Percentiles rank a stretch among this genome's conserved stretches.
These are phyloP conservation scores for Crioceris asparagi DNA, from an alignment of 2,888 invertebrate species.

Conservation along the genomic window DNA sequence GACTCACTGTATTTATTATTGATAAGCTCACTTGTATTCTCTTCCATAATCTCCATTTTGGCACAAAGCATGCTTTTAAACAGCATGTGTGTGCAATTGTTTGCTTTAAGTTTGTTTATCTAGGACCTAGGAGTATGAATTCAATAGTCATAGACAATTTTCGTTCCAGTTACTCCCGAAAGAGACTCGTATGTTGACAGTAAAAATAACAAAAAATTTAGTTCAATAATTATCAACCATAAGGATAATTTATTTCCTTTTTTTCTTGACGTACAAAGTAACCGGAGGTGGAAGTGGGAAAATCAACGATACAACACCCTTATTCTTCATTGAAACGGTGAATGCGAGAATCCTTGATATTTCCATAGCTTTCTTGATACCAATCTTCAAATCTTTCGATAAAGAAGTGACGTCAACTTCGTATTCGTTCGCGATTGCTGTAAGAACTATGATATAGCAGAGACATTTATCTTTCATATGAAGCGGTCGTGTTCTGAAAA, in stretches of 20 bases:
- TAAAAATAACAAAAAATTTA: too few relatives aligned
- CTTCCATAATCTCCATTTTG: too few relatives aligned
- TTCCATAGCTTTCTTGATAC: constrained; percentile 31
- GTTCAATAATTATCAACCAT: too few relatives aligned
- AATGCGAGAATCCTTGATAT: constrained; percentile 30
- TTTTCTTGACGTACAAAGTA: constrained; percentile 20
- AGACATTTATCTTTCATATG: constrained; percentile 33
- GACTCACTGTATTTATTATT: too few relatives aligned
- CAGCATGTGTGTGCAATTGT: too few relatives aligned
- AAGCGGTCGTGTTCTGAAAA: constrained; percentile 29
- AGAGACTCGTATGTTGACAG: too few relatives aligned
- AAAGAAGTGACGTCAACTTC: constrained; percentile 27
- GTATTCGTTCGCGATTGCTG: constrained; percentile 28
- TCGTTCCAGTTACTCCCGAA: too few relatives aligned
- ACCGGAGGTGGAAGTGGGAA: constrained; percentile 27
- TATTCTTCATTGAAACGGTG: constrained; percentile 21
- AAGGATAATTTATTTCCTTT: constrained; percentile 13
- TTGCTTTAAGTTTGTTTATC: too few relatives aligned
- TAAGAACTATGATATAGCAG: constrained; percentile 32
- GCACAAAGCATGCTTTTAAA: too few relatives aligned
- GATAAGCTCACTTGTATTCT: too few relatives aligned
- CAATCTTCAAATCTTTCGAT: constrained; percentile 28
- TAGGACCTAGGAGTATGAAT: too few relatives aligned
- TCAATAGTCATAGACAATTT: too few relatives aligned
- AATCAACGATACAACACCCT: constrained; percentile 27